Evolutionary conservation across 2,888 invertebrate genomes (phyloP).

Genomic region (Yponomeuta sedellus): DNA sequence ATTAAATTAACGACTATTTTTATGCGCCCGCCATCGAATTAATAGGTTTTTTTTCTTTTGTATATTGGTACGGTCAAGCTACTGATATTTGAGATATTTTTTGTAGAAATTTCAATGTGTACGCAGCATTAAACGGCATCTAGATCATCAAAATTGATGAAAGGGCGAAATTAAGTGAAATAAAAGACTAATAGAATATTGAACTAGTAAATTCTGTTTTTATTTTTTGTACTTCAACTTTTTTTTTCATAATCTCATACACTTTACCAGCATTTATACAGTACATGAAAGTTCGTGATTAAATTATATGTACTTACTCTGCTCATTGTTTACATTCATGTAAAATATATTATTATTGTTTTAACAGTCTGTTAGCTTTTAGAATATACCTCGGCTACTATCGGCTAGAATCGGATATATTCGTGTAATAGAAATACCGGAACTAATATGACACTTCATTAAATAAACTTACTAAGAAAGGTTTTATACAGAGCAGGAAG

Average conservation of each 20-base stretch:
- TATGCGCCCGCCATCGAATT: slow-evolving; percentile 61
- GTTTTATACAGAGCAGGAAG: too few species aligned
- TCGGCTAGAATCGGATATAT: too few species aligned
- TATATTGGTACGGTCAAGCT: slow-evolving; percentile 48
- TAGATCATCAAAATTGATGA: too few species aligned
- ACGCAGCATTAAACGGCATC: neutral
- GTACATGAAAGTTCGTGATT: slow-evolving; percentile 39
- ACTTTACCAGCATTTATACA: slow-evolving; percentile 46
- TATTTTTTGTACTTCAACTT: slow-evolving; percentile 68
- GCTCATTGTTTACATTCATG: neutral
- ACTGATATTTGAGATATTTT: slow-evolving; percentile 21
- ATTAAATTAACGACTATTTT: slow-evolving; percentile 62
- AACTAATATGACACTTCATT: too few species aligned
- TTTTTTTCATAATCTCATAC: slow-evolving; percentile 60
- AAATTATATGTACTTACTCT: slow-evolving; percentile 32
- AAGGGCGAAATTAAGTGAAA: slow-evolving; percentile 25
- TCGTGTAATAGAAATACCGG: too few species aligned
- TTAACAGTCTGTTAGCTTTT: too few species aligned
- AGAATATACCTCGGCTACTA: too few species aligned
- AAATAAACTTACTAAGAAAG: too few species aligned
- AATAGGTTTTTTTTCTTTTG: slow-evolving; percentile 43
- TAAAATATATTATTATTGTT: slow-evolving; percentile 10
- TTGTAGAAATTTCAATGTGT: neutral
- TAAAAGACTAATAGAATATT: slow-evolving; percentile 53
- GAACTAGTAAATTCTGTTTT: slow-evolving; percentile 51